Base-by-base conservation (phyloP, 1,140 invertebrate genomes). In the Megalopta genalis region DNA sequence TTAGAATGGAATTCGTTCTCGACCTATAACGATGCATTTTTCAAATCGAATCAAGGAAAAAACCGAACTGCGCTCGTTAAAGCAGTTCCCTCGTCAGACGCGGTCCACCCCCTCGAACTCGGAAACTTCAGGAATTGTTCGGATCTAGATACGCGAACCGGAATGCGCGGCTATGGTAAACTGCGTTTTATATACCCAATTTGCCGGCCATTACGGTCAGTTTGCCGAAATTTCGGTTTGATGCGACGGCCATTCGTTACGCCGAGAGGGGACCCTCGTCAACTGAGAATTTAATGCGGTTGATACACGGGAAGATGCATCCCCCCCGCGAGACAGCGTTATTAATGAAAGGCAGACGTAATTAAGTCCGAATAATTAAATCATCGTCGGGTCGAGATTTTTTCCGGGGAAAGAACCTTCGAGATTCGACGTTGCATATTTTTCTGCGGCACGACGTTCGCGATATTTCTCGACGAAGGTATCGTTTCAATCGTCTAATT, bases 191-290 rank as follows among this genome's bases (percentile, higher is more conserved):
- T 74, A 39, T 74, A 25, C 49, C 52, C 62, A 74, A 79, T 73
- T 74, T 63, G n/a, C 52, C 25, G 63, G 10, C 63, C 77, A 74
- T 79, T 79, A 79, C 70, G 63, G 27, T 2, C 27, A 27, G 52
- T 79, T 39, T 54, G 70, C 25, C n/a, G 70, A 79, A 79, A 79
- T 74, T 79, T 60, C 63, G 21, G 77, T 74, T 79, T 74, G 77
- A 79, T 66, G 77, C 39, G 62, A 32, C n/a, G 70, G 54, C 25
- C 73, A 67, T 79, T 74, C 62, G 54, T 66, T 60, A 49, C 42
- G 68, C 54, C 46, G 59, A n/a, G 37, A 63, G 46, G 68, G n/a
- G 18, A 64, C 21, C 49, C 68, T 57, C 60, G 12, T 72, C 60
- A 57, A 64, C 46, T 10, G 60, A 60, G 46, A 72, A 46, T 78